phyloP scores from a whole-genome alignment of 2,797 vertebrate species.

The Morelia viridis region DNA sequence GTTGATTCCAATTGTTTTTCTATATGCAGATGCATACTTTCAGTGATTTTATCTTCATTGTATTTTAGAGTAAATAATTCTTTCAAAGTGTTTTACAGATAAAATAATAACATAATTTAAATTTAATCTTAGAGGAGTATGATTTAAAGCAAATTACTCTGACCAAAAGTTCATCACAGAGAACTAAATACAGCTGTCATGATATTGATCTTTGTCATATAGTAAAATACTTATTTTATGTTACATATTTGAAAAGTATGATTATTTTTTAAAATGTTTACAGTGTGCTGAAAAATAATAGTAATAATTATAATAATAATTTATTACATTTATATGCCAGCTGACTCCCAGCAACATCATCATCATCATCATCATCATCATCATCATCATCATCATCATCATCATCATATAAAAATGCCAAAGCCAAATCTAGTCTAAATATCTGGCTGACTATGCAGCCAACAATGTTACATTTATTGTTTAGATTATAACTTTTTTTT shows the following conservation, averaged over 20 bases:
- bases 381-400: too few species aligned
- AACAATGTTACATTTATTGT: neutral
- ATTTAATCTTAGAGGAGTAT: neutral
- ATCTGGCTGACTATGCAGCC: too few species aligned
- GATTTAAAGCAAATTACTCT: neutral
- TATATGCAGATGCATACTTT: neutral
- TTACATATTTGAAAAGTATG: neutral
- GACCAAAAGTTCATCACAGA: neutral
- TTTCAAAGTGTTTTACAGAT: neutral
- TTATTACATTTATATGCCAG: neutral
- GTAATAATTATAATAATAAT: neutral
- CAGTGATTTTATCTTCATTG: neutral
- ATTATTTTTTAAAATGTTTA: neutral
- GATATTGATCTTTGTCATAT: neutral
- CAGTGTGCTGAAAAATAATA: neutral
- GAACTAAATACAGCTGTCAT: neutral
- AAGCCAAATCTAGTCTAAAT: too few species aligned
- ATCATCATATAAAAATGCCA: too few species aligned
- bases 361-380: too few species aligned
- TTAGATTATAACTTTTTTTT: neutral
- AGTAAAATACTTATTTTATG: neutral
- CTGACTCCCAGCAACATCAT: neutral
- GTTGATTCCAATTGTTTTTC: neutral
- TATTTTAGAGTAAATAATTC: neutral
- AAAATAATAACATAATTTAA: neutral